Evolutionary conservation across 2,888 invertebrate genomes (phyloP).

Genomic region (Dasysyrphus albostriatus): DNA sequence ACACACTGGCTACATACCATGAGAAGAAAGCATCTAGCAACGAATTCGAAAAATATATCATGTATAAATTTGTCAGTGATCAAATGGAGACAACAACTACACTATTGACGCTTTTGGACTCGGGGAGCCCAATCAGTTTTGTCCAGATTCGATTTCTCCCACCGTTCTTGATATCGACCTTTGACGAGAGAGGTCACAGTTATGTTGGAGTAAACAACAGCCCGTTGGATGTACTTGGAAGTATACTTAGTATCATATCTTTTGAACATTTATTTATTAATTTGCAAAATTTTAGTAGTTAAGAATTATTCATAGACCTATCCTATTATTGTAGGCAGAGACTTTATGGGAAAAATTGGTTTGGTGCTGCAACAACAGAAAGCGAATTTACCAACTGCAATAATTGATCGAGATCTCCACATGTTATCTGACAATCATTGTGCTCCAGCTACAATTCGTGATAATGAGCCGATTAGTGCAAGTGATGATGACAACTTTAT

Average conservation of each 20-base stretch:
- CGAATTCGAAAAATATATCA: not conserved
- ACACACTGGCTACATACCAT: not conserved
- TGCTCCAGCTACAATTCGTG: not conserved
- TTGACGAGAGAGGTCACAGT: too few species aligned
- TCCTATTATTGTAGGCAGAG: slow-evolving; percentile 45
- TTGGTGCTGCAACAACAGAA: slow-evolving; percentile 32
- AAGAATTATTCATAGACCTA: slow-evolving; percentile 53
- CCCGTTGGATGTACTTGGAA: too few species aligned
- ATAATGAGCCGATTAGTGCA: slow-evolving; percentile 5
- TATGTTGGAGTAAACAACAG: too few species aligned
- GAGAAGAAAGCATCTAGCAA: not conserved
- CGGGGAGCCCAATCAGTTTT: too few species aligned
- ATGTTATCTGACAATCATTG: not conserved
- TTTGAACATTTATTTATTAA: not conserved
- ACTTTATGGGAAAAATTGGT: slow-evolving; percentile 47
- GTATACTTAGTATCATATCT: slow-evolving; percentile 4
- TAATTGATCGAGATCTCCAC: slow-evolving; percentile 31
- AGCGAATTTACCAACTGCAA: slow-evolving; percentile 1
- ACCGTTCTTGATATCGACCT: too few species aligned
- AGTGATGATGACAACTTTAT: slow-evolving; percentile 6
- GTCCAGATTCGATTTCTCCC: too few species aligned
- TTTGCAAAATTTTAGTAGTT: slow-evolving; percentile 46
- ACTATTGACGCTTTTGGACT: too few species aligned
- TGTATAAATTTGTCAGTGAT: not conserved
- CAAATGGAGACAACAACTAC: too few species aligned